Percentiles rank a stretch among this genome's conserved stretches.
Conservation (phyloP, 2,113 vertebrate genomes). For the Pelodiscus sinensis region DNA sequence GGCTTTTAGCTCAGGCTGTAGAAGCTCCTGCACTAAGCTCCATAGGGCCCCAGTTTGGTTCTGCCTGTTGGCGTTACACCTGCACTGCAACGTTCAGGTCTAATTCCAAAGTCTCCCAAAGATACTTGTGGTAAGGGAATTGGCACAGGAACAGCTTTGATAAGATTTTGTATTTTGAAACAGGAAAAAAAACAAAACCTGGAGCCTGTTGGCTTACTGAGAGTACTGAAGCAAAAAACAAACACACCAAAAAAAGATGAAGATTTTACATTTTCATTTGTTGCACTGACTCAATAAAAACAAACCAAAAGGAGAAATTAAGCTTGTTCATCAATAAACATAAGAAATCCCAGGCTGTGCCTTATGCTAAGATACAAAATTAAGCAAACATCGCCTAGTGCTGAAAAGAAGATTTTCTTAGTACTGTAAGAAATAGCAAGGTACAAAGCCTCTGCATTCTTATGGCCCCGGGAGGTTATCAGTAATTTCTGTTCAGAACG, state of each 20-base stretch:
- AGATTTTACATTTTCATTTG: background rate
- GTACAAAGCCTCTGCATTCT: background rate
- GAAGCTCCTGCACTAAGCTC: too few species aligned
- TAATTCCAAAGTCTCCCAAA: constrained; percentile 20
- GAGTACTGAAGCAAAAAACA: background rate
- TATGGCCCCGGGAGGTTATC: background rate
- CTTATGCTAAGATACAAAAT: constrained; percentile 22
- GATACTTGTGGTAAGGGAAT: background rate
- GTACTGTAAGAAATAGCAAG: background rate
- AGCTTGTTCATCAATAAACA: background rate
- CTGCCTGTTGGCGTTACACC: too few species aligned
- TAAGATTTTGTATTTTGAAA: constrained; percentile 25
- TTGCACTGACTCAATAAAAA: constrained; percentile 34
- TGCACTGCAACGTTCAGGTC: constrained; percentile 38
- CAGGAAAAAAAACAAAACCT: background rate
- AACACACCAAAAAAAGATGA: background rate
- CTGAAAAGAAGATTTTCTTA: background rate
- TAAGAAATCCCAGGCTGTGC: background rate
- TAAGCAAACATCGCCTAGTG: constrained; percentile 28
- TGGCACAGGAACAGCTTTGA: constrained; percentile 21
- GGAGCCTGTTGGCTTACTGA: background rate
- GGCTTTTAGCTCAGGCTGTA: too few species aligned
- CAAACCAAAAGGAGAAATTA: background rate
- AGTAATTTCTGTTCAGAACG: background rate
- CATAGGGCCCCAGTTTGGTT: too few species aligned